These are phyloP conservation scores for Cyclophora albipunctata DNA, from an alignment of 2,888 invertebrate genomes.

Conservation along the genomic window DNA sequence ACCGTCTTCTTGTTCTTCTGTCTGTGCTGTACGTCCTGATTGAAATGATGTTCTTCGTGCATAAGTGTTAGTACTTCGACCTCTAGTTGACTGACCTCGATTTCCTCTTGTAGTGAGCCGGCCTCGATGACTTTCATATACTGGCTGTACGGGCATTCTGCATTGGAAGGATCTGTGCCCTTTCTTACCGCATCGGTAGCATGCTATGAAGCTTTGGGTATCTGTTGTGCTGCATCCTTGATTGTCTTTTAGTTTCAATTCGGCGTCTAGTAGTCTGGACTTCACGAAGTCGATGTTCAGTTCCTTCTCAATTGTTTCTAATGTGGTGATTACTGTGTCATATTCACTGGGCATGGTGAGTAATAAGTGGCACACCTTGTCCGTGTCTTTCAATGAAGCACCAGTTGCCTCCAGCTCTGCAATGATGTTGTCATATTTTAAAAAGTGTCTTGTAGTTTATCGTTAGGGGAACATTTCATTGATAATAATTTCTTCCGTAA, in stretches of 20 bases:
- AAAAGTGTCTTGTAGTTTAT: slow-evolving; percentile 3
- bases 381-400: slow-evolving; percentile 1
- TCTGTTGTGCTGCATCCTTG: background rate
- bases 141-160: background rate
- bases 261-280: slow-evolving; percentile 2
- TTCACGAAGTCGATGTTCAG: background rate
- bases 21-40: background rate
- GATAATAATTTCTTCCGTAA: slow-evolving; percentile 3
- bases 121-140: background rate
- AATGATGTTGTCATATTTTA: slow-evolving; percentile 6
- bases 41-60: background rate
- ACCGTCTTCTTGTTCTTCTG: background rate
- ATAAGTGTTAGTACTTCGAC: background rate
- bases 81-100: background rate
- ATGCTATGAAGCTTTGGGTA: background rate
- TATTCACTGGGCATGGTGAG: slow-evolving; percentile 2
- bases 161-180: background rate
- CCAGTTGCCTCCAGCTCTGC: slow-evolving; percentile 5
- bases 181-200: slow-evolving; percentile 1
- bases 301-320: background rate
- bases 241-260: background rate
- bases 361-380: slow-evolving; percentile 8
- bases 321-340: slow-evolving; percentile 3
- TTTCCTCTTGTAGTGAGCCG: background rate
- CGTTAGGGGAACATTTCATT: background rate